Base-by-base conservation (phyloP, 2,797 vertebrate genomes). In the Pampus argenteus region DNA sequence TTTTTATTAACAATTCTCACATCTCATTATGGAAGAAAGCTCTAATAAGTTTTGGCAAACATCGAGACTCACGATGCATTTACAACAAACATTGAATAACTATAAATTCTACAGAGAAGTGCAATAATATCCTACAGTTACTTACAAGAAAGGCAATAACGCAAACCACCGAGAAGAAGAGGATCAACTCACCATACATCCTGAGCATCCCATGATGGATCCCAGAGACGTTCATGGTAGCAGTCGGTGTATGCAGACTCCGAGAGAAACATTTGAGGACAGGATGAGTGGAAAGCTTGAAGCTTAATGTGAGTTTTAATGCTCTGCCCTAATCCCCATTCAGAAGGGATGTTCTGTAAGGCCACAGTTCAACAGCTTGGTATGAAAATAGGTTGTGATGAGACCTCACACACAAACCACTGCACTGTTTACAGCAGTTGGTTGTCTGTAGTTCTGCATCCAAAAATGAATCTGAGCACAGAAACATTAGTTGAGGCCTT, bases 301-400 rank as follows among this genome's bases (percentile, higher is more conserved):
- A 78, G 75, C 83, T 84, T 77, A 89, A 86, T 88, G 83, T 85
- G 89, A 89, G 80, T 75, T 89, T 88, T 90, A 91, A 90, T 87
- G 76, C 91, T 78, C 75, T 25, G 66, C 59, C 66, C 74, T 92
- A 91, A 92, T 92, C 90, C 87, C 47, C 44, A 52, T 79, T 91
- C 81, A 86, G 86, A 68, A 68, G 71, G 88, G 84, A 86, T 51
- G 80, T 76, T 66, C 66, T 38, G 40, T 49, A 20, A 60, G 50
- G 62, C 68, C 71, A 55, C 50, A 66, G 66, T 74, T 86, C 73
- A 85, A 38, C 79, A 54, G 83, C 48, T 63, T 74, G 64, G 4
- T 64, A 65, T 51, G 51, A 65, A 84, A 86, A 69, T 74, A 65
- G 76, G 54, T 49, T 79, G 65, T 38, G 59, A 72, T 49, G 69